Percentiles rank a stretch among this genome's conserved stretches.
Evolutionary conservation across 2,888 invertebrate genomes (phyloP).

Genomic region (Fragum fragum): DNA sequence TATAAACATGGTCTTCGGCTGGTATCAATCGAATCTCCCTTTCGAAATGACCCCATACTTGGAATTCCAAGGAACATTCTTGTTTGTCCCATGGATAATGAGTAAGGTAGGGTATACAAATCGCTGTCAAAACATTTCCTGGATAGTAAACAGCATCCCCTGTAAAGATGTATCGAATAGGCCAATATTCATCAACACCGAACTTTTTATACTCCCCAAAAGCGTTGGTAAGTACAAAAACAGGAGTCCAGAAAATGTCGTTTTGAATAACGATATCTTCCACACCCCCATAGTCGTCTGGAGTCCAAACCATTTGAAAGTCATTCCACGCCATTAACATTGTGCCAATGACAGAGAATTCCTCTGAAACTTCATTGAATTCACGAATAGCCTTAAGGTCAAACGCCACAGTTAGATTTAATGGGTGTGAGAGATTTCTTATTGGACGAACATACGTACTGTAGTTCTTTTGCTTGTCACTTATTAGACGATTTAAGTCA

Average conservation of each 20-base stretch:
- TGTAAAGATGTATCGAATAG: not conserved
- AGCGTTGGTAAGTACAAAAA: not conserved
- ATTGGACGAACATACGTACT: not conserved
- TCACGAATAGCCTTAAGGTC: not conserved
- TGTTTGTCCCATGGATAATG: slow-evolving; percentile 20
- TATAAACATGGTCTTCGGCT: not conserved
- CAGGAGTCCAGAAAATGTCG: not conserved
- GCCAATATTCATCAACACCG: not conserved
- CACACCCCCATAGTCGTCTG: not conserved
- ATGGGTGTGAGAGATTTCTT: not conserved
- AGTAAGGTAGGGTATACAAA: not conserved
- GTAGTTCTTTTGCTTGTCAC: not conserved
- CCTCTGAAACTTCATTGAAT: slow-evolving; percentile 11
- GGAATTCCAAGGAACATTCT: not conserved
- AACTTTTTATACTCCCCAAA: slow-evolving; percentile 8
- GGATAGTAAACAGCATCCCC: not conserved
- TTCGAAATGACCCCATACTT: not conserved
- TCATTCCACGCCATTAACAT: not conserved
- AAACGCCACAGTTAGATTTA: not conserved
- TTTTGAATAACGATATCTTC: not conserved
- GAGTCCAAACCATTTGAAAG: not conserved
- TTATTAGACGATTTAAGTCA: not conserved
- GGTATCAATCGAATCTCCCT: not conserved
- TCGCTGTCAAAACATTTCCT: not conserved
- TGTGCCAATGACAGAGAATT: slow-evolving; percentile 1